These are phyloP conservation scores for Bombus impatiens DNA, from an alignment of 1,140 invertebrate species.

Conservation along the genomic window DNA sequence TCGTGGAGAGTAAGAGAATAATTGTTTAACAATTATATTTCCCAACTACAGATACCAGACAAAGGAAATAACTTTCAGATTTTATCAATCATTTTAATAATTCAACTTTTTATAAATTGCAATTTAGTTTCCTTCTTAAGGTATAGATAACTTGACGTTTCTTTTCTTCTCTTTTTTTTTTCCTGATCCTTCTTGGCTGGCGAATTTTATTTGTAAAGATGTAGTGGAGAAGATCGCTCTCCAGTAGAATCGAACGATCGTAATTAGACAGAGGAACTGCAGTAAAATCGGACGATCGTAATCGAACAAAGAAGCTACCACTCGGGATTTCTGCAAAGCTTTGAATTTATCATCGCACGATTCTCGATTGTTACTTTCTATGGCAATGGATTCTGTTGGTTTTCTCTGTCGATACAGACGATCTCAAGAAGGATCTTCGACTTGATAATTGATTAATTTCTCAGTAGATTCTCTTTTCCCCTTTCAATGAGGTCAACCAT, in stretches of 20 bases:
- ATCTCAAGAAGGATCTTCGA: not conserved
- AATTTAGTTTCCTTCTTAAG: too few relatives aligned
- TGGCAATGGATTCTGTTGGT: not conserved
- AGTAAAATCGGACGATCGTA: not conserved
- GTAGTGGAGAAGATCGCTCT: not conserved
- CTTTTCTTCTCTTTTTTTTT: too few relatives aligned
- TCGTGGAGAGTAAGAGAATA: not conserved
- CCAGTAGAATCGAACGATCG: not conserved
- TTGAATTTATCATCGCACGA: not conserved
- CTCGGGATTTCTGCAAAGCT: not conserved
- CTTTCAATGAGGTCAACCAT: not conserved
- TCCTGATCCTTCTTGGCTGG: not conserved
- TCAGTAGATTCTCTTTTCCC: not conserved
- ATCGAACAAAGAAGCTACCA: not conserved
- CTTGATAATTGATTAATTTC: constrained; percentile 10
- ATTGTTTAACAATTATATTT: not conserved
- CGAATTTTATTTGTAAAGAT: not conserved
- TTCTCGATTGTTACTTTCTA: not conserved
- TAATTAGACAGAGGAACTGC: not conserved
- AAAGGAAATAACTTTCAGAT: not conserved
- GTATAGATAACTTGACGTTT: too few relatives aligned
- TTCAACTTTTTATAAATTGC: too few relatives aligned
- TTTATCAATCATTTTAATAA: not conserved
- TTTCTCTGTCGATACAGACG: not conserved
- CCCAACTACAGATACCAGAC: not conserved